Percentiles rank a stretch among this genome's conserved stretches.
Conservation (phyloP, 2,888 invertebrate species). For the Oegoconia quadripuncta region DNA sequence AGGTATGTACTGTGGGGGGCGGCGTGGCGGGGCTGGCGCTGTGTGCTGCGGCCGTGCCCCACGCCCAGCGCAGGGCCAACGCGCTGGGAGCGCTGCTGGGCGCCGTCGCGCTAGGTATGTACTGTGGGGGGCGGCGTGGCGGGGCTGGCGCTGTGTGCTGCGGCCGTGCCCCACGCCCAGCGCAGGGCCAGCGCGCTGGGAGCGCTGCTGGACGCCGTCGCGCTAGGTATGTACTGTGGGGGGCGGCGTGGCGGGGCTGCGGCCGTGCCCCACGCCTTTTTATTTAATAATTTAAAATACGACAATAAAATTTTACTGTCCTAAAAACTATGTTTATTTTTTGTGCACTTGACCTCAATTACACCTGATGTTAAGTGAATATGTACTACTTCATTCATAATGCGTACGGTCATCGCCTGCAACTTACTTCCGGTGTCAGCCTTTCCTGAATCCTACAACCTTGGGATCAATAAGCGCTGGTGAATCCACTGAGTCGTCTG, state of each 20-base stretch:
- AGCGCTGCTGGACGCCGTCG: constrained; percentile 61
- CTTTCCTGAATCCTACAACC: no score
- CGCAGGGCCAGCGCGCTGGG: constrained; percentile 40
- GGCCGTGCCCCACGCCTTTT: constrained; percentile 25
- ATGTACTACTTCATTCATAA: no score
- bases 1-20: constrained; percentile 45
- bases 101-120: constrained; percentile 58
- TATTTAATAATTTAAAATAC: no score
- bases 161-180: constrained; percentile 22
- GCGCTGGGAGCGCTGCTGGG: constrained; percentile 56
- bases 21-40: constrained; percentile 59
- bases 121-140: constrained; percentile 42
- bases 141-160: constrained; percentile 41
- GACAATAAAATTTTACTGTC: no score
- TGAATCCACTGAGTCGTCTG: no score
- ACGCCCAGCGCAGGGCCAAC: constrained; percentile 28
- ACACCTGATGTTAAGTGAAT: no score
- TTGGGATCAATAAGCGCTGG: no score
- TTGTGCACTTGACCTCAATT: no score
- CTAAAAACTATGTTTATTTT: no score
- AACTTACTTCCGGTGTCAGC: no score
- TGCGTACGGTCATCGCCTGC: no score
- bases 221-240: constrained; percentile 43
- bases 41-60: constrained; percentile 40
- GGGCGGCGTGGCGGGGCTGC: constrained; percentile 48